Conservation (phyloP, 1,140 invertebrate genomes). For the Trinorchestia longiramus region DNA sequence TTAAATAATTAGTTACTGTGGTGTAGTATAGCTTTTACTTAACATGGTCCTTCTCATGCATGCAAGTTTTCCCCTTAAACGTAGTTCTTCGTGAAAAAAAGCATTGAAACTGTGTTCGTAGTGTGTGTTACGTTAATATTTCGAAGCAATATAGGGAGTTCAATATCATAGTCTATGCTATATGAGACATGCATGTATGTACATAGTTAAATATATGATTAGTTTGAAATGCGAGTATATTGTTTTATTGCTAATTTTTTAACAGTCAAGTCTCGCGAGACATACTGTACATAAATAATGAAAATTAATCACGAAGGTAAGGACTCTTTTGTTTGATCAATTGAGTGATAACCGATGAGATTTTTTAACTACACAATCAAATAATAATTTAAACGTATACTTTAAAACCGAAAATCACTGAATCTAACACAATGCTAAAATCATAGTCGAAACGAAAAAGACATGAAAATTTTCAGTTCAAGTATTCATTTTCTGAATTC, state of each 20-base stretch:
- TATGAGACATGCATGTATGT: background rate
- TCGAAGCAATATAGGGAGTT: too few species aligned
- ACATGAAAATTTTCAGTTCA: background rate
- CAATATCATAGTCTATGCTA: background rate
- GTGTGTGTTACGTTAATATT: too few species aligned
- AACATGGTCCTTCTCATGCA: too few species aligned
- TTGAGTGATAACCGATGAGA: background rate
- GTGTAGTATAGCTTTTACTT: too few species aligned
- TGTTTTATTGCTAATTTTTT: background rate
- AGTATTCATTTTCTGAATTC: background rate
- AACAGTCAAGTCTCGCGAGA: background rate
- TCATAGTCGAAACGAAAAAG: background rate
- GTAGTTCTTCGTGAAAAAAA: too few species aligned
- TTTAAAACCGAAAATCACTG: background rate
- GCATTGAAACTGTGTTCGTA: too few species aligned
- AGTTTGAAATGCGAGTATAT: background rate
- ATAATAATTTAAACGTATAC: background rate
- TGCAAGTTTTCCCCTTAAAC: too few species aligned
- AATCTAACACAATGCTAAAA: background rate
- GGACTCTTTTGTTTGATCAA: background rate
- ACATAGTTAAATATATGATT: background rate
- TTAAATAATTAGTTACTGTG: too few species aligned
- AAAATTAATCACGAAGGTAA: background rate
- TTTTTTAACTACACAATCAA: background rate
- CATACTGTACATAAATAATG: background rate